These are phyloP conservation scores for Eristalinus sepulchralis DNA, from an alignment of 2,888 invertebrate species.

Conservation along the genomic window DNA sequence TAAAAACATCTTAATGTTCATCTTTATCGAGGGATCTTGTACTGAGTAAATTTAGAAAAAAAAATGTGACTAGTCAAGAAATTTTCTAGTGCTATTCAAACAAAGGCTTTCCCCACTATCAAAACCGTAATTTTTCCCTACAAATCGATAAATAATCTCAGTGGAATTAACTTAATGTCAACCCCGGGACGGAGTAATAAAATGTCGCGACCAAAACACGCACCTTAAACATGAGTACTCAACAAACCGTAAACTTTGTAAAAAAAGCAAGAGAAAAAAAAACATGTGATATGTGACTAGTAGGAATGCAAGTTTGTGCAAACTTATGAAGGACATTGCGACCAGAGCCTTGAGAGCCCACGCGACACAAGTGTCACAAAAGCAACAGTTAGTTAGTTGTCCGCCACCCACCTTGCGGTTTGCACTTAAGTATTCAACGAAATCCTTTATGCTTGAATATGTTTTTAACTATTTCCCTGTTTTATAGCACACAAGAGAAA, in stretches of 20 bases:
- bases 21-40: background rate
- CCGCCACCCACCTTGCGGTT: background rate
- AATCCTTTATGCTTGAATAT: slow-evolving; percentile 22
- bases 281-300: background rate
- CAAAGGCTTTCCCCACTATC: background rate
- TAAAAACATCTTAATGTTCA: no score
- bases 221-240: background rate
- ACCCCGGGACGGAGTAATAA: background rate
- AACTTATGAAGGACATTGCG: slow-evolving; percentile 22
- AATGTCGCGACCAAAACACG: background rate
- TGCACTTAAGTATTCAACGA: background rate
- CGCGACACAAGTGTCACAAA: slow-evolving; percentile 41
- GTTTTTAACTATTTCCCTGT: slow-evolving; percentile 11
- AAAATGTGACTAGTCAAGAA: background rate
- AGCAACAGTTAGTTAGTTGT: slow-evolving; percentile 48
- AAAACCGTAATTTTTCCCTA: background rate
- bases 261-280: background rate
- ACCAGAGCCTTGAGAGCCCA: background rate
- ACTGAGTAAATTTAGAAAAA: background rate
- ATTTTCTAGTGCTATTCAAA: background rate
- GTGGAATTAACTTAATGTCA: background rate
- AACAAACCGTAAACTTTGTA: background rate
- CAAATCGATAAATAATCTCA: background rate
- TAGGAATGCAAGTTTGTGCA: slow-evolving; percentile 18
- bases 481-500: slow-evolving; percentile 17